phyloP scores from a whole-genome alignment of 2,888 invertebrate genomes.

The Phengaris alcon region DNA sequence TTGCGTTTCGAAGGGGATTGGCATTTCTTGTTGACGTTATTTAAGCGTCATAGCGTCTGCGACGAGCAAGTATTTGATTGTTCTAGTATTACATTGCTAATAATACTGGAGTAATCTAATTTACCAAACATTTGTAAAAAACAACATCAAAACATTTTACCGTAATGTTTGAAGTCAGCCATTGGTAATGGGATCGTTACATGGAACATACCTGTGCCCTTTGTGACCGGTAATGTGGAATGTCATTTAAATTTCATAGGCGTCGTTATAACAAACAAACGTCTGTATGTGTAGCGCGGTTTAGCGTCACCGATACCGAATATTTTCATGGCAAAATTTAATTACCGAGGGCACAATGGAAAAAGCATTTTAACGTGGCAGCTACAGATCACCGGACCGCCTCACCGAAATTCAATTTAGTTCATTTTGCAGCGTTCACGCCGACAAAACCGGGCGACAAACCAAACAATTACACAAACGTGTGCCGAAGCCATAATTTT shows the following conservation, averaged over 20 bases:
- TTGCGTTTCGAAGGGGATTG: conserved; percentile 8
- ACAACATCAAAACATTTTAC: neutral
- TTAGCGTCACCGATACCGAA: conserved; percentile 32
- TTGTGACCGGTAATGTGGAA: conserved; percentile 6
- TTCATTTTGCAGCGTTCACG: conserved; percentile 52
- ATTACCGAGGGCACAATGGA: conserved; percentile 40
- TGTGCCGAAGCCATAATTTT: conserved; percentile 74
- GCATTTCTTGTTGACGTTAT: neutral
- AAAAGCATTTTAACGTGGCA: conserved; percentile 40
- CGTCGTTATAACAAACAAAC: conserved; percentile 22
- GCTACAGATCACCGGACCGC: conserved; percentile 55
- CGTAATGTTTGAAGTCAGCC: neutral
- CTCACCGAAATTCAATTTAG: conserved; percentile 73
- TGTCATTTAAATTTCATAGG: conserved; percentile 29
- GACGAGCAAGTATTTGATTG: neutral
- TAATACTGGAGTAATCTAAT: neutral
- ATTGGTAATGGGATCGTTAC: conserved; percentile 15
- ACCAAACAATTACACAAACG: conserved; percentile 78
- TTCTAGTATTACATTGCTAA: neutral
- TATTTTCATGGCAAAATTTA: conserved; percentile 35
- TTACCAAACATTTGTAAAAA: neutral
- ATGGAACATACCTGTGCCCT: conserved; percentile 14
- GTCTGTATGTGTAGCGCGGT: neutral
- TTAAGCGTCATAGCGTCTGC: conserved; percentile 7
- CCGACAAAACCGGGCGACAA: conserved; percentile 60